phyloP scores from a whole-genome alignment of 2,797 vertebrate species.

The Xiphorhynchus erythropygius region DNA sequence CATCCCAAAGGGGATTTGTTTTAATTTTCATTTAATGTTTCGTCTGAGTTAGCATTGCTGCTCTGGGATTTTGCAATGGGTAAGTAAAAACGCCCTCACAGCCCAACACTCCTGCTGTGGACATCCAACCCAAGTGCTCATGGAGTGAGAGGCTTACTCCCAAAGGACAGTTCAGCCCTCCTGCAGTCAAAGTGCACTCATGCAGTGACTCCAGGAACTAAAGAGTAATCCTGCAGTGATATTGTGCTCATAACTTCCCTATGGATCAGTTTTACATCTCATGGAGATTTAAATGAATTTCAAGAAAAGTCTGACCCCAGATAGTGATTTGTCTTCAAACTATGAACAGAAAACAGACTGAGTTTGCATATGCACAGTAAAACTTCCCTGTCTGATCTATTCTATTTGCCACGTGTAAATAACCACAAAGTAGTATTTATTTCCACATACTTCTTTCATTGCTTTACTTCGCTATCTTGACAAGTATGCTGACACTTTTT shows the following conservation, averaged over 20 bases:
- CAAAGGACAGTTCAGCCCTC: not conserved
- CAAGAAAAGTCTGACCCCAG: not conserved
- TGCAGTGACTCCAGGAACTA: not conserved
- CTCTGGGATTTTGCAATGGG: not conserved
- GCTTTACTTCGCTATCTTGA: not conserved
- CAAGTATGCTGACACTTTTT: not conserved
- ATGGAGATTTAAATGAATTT: not conserved
- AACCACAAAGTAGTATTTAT: not conserved
- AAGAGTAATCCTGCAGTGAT: not conserved
- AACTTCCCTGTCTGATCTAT: not conserved
- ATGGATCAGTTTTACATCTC: not conserved
- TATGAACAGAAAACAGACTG: not conserved
- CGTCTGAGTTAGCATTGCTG: not conserved
- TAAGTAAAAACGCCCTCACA: not conserved
- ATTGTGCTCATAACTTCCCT: not conserved
- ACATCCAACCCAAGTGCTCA: not conserved
- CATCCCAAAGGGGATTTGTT: slow-evolving; percentile 30
- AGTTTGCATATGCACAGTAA: not conserved
- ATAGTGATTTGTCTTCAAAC: not conserved
- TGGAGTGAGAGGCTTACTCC: not conserved
- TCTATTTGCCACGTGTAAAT: not conserved
- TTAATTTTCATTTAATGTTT: slow-evolving; percentile 43
- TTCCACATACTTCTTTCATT: not conserved
- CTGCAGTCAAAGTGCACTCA: rapidly evolving
- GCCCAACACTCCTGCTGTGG: not conserved